These are phyloP conservation scores for Odontesthes bonariensis DNA, from an alignment of 2,113 vertebrate species.

Conservation along the genomic window DNA sequence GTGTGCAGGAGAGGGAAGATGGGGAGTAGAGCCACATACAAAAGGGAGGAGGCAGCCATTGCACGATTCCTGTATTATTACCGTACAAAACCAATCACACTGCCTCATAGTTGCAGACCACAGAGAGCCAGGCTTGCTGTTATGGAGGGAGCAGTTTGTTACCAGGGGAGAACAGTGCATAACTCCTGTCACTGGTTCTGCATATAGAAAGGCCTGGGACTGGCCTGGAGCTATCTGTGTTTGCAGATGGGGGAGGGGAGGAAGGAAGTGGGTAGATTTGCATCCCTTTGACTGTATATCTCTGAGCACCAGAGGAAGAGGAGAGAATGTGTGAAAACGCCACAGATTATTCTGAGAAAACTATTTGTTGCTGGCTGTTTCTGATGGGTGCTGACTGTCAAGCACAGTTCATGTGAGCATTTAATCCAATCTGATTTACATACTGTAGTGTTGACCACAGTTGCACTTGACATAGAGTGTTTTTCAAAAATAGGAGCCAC, in stretches of 20 bases:
- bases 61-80: conserved; percentile 60
- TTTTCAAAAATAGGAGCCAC: conserved; percentile 65
- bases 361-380: conserved; percentile 47
- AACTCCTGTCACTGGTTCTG: conserved; percentile 81
- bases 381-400: conserved; percentile 43
- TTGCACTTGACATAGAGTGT: conserved; percentile 78
- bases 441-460: conserved; percentile 69
- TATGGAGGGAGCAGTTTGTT: conserved; percentile 73
- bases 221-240: conserved; percentile 77
- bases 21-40: conserved; percentile 38
- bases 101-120: conserved; percentile 53
- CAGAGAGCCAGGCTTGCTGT: conserved; percentile 65
- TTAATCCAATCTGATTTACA: conserved; percentile 75
- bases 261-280: conserved; percentile 77
- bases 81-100: conserved; percentile 72
- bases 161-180: conserved; percentile 68
- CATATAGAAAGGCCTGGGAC: conserved; percentile 80
- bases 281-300: conserved; percentile 81
- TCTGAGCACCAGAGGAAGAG: conserved; percentile 66
- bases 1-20: conserved; percentile 40
- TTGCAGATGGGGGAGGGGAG: conserved; percentile 74
- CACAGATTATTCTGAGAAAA: conserved; percentile 37
- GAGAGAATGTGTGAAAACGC: conserved; percentile 53
- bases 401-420: conserved; percentile 54
- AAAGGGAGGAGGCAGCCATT: conserved; percentile 52